A percentile compares a stretch with the other conserved stretches of the same genome.
Conservation (phyloP, 2,888 invertebrate genomes). For the Ceraclea dissimilis region DNA sequence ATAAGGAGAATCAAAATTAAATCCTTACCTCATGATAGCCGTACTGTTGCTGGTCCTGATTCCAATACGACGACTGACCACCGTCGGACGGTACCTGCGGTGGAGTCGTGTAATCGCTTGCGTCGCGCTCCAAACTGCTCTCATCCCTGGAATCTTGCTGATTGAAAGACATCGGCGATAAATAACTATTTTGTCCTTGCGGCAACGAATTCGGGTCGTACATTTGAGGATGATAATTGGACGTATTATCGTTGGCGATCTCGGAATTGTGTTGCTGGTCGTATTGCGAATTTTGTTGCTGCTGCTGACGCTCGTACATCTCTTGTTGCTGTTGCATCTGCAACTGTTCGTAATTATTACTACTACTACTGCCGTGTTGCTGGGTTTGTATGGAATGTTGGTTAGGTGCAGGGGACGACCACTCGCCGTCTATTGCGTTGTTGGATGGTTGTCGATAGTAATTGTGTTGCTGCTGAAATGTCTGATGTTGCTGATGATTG, state of each 20-base stretch:
- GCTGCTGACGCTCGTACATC: background rate
- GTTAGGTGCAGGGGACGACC: background rate
- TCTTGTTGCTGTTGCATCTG: slow-evolving; percentile 31
- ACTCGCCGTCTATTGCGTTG: slow-evolving; percentile 8
- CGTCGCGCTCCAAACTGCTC: slow-evolving; percentile 20
- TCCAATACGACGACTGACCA: slow-evolving; percentile 28
- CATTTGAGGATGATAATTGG: slow-evolving; percentile 19
- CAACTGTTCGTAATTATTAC: slow-evolving; percentile 33
- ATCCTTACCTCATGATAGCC: slow-evolving; percentile 37
- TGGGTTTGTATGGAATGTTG: slow-evolving; percentile 19
- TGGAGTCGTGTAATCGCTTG: slow-evolving; percentile 6
- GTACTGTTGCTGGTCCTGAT: slow-evolving; percentile 30
- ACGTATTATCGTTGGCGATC: slow-evolving; percentile 24
- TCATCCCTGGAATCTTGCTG: slow-evolving; percentile 25
- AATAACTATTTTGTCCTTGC: slow-evolving; percentile 25
- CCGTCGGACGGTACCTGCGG: slow-evolving; percentile 14
- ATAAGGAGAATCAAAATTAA: background rate
- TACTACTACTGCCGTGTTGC: slow-evolving; percentile 28
- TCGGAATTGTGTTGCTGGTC: slow-evolving; percentile 16
- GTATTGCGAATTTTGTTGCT: slow-evolving; percentile 16
- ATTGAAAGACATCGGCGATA: slow-evolving; percentile 4
- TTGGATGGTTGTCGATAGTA: slow-evolving; percentile 22
- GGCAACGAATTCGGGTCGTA: slow-evolving; percentile 28
- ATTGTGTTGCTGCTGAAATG: slow-evolving; percentile 17
- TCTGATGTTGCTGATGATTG: slow-evolving; percentile 25